Conservation (phyloP, 2,113 vertebrate genomes). For the Nycticorax nycticorax region DNA sequence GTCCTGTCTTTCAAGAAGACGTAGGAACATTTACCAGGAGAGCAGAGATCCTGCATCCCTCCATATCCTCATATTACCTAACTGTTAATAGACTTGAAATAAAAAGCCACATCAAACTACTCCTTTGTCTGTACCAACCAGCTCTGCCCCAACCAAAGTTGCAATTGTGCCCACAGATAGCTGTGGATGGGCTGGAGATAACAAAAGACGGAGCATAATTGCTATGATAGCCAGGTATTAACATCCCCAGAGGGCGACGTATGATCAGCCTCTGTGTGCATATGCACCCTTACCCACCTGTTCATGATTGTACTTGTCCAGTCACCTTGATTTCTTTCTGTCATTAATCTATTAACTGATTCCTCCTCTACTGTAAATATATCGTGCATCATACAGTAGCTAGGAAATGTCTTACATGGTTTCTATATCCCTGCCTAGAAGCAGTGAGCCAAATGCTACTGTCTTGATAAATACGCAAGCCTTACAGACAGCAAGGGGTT, state of each 20-base stretch:
- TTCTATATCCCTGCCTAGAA: background rate
- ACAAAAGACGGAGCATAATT: background rate
- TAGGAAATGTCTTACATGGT: background rate
- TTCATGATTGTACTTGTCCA: background rate
- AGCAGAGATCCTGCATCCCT: background rate
- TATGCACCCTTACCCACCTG: background rate
- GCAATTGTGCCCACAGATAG: background rate
- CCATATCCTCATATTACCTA: background rate
- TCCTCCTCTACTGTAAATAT: too few species aligned
- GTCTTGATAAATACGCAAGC: background rate
- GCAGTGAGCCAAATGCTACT: background rate
- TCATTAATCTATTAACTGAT: background rate
- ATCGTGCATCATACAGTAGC: too few species aligned
- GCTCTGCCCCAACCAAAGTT: background rate
- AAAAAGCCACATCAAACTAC: background rate
- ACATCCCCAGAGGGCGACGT: background rate
- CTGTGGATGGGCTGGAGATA: background rate
- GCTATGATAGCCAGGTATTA: background rate
- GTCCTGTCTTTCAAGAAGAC: background rate
- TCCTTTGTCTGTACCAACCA: background rate
- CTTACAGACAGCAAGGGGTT: background rate
- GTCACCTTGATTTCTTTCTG: background rate
- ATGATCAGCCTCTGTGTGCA: background rate
- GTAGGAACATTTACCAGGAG: background rate
- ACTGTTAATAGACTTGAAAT: background rate